Percentiles rank a stretch among this genome's conserved stretches.
phyloP scores from a whole-genome alignment of 2,888 invertebrate genomes.

The Amblyteles armatorius region DNA sequence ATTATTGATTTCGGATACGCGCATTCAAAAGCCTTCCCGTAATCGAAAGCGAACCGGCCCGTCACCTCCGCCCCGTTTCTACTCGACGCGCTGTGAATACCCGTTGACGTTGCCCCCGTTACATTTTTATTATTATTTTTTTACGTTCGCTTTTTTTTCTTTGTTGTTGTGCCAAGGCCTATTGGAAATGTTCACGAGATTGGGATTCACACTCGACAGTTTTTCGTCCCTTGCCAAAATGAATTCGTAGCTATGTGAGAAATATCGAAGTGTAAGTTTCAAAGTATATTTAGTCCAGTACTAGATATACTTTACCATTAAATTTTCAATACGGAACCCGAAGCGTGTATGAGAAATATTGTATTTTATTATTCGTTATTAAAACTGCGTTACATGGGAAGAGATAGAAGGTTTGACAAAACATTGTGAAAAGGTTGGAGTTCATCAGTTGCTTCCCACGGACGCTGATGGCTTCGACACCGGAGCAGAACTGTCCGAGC shows the following conservation, averaged over 20 bases:
- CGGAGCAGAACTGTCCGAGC: slow-evolving; percentile 75
- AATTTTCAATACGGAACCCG: background rate
- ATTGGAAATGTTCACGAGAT: slow-evolving; percentile 31
- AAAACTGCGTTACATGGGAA: slow-evolving; percentile 38
- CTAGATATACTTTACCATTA: background rate
- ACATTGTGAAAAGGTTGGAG: slow-evolving; percentile 17
- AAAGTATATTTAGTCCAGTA: no score
- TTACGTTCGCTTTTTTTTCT: slow-evolving; percentile 13
- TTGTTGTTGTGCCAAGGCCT: background rate
- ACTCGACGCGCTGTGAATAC: slow-evolving; percentile 40
- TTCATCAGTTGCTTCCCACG: slow-evolving; percentile 68
- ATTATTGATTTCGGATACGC: slow-evolving; percentile 84
- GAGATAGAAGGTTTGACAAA: background rate
- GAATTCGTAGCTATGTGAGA: slow-evolving; percentile 1
- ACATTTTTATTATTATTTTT: slow-evolving; percentile 29
- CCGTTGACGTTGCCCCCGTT: slow-evolving; percentile 36
- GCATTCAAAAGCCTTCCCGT: slow-evolving; percentile 78
- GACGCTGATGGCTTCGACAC: slow-evolving; percentile 73
- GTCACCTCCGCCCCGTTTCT: slow-evolving; percentile 67
- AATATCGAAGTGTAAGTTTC: background rate
- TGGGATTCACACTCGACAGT: slow-evolving; percentile 37
- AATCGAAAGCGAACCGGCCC: slow-evolving; percentile 80
- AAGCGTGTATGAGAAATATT: slow-evolving; percentile 22
- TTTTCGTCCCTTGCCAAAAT: background rate
- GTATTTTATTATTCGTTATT: slow-evolving; percentile 39